Percentiles rank a stretch among this genome's conserved stretches.
phyloP scores from a whole-genome alignment of 2,888 invertebrate genomes.

The Synanthedon myopaeformis region DNA sequence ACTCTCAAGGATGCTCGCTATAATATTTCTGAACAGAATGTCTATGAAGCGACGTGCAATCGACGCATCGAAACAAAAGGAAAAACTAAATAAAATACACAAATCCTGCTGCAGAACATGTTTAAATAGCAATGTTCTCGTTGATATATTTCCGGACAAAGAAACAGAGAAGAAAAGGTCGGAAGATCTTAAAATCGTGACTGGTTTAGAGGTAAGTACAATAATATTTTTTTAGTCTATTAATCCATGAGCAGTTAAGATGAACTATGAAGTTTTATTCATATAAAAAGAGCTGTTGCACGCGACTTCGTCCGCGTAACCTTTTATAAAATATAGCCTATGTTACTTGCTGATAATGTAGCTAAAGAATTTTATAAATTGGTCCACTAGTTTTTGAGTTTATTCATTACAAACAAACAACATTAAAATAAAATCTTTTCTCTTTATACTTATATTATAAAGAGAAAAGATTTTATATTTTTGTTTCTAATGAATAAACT shows the following conservation, averaged over 20 bases:
- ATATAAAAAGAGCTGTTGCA: no score
- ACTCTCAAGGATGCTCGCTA: conserved; percentile 5
- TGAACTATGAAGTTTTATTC: no score
- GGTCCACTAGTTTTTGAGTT: no score
- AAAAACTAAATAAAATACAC: conserved; percentile 3
- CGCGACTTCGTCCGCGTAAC: no score
- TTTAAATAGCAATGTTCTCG: conserved; percentile 3
- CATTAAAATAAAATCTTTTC: no score
- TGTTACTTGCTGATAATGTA: no score
- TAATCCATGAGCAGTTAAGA: not conserved
- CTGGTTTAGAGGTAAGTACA: conserved; percentile 8
- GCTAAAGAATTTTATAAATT: no score
- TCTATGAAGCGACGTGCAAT: conserved; percentile 2
- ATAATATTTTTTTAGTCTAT: not conserved
- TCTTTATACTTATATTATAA: no score
- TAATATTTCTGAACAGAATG: conserved; percentile 5
- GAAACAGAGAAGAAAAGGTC: conserved; percentile 5
- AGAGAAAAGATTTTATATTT: no score
- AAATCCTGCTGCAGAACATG: conserved; percentile 7
- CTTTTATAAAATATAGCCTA: no score
- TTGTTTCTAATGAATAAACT: no score
- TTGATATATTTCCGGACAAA: conserved; percentile 5
- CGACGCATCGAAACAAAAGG: not conserved
- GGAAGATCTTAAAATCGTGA: conserved; percentile 5
- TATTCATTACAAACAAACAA: no score